Percentiles rank a stretch among this genome's conserved stretches.
phyloP scores from a whole-genome alignment of 2,888 invertebrate genomes.

The Phalera bucephala region DNA sequence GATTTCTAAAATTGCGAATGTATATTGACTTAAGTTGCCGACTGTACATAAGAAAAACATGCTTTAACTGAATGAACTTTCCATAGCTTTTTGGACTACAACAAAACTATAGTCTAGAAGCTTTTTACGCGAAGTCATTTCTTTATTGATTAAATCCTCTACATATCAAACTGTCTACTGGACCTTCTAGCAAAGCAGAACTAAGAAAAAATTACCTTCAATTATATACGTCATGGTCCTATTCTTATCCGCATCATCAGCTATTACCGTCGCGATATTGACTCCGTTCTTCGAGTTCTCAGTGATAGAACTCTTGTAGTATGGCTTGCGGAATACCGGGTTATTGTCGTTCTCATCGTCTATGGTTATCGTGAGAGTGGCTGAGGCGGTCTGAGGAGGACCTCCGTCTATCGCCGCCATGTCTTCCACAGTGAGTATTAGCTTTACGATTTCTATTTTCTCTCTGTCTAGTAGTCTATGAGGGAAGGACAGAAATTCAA shows the following conservation, averaged over 20 bases:
- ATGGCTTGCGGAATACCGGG: conserved; percentile 91
- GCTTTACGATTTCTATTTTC: conserved; percentile 89
- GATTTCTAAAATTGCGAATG: no score
- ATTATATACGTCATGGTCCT: conserved; percentile 90
- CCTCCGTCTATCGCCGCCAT: conserved; percentile 89
- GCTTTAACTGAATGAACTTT: no score
- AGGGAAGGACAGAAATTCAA: no score
- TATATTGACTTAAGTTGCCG: no score
- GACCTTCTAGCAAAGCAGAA: no score
- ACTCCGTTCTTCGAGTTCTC: conserved; percentile 95
- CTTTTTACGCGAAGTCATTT: no score
- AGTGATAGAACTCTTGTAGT: conserved; percentile 90
- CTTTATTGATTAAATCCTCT: no score
- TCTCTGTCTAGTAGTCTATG: conserved; percentile 90
- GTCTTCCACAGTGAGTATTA: conserved; percentile 92
- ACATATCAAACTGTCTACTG: no score
- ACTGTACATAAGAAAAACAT: no score
- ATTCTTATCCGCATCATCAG: conserved; percentile 94
- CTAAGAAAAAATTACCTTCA: no score
- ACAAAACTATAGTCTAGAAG: no score
- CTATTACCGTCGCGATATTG: conserved; percentile 89
- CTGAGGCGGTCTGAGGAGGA: conserved; percentile 87
- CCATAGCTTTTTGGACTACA: no score
- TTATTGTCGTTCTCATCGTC: conserved; percentile 96
- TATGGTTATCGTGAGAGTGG: conserved; percentile 88